Evolutionary conservation across 1,140 invertebrate genomes (phyloP).

Genomic region (Lysiphlebus fabarum): DNA sequence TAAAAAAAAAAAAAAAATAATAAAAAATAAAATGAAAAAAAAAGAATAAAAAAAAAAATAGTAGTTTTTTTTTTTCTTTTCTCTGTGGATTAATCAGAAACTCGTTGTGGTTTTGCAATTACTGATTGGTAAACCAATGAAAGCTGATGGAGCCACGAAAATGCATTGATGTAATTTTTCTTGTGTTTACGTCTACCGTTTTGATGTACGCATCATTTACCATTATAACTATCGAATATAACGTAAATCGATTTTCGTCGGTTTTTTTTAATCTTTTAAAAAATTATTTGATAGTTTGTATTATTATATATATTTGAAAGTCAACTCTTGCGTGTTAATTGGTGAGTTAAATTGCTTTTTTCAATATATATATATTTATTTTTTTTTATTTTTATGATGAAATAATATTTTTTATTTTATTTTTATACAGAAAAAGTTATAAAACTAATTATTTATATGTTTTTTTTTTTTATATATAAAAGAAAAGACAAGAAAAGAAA

Average conservation of each 20-base stretch:
- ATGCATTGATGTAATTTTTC: slow-evolving; percentile 33
- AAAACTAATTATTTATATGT: too few species aligned
- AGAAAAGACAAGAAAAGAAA: too few species aligned
- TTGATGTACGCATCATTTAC: slow-evolving; percentile 28
- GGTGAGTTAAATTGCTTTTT: too few species aligned
- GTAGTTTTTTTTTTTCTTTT: neutral
- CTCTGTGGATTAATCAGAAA: slow-evolving; percentile 38
- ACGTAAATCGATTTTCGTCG: slow-evolving; percentile 18
- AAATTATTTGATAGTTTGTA: slow-evolving; percentile 10
- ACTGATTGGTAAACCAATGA: slow-evolving; percentile 31
- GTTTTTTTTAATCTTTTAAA: neutral
- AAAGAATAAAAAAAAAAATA: too few species aligned
- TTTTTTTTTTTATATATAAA: too few species aligned
- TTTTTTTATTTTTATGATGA: too few species aligned
- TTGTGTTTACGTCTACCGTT: slow-evolving; percentile 33
- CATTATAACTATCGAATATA: slow-evolving; percentile 21
- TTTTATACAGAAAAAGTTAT: too few species aligned
- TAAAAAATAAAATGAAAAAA: neutral
- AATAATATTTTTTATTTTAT: too few species aligned
- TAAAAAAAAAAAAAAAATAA: neutral
- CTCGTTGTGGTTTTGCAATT: slow-evolving; percentile 28
- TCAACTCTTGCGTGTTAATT: neutral
- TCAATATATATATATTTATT: too few species aligned
- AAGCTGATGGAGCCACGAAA: slow-evolving; percentile 33
- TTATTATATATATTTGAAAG: neutral